Percentiles rank a stretch among this genome's conserved stretches.
These are phyloP conservation scores for Mythimna pallens DNA, from an alignment of 2,888 invertebrate species.

Conservation along the genomic window DNA sequence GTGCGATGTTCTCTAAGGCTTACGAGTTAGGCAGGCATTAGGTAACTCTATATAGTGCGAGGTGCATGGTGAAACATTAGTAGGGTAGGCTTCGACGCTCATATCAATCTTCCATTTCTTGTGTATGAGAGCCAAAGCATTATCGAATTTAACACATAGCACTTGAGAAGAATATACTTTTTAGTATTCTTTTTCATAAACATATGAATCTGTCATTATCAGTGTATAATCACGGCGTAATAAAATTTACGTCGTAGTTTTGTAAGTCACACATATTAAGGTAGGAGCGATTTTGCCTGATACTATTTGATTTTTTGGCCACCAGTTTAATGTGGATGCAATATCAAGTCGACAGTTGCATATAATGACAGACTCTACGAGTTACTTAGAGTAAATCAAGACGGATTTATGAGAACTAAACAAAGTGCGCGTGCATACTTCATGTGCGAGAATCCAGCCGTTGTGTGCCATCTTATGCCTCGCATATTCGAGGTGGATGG, in stretches of 20 bases:
- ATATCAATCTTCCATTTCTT: conserved; percentile 41
- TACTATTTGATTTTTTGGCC: not conserved
- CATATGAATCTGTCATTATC: conserved; percentile 36
- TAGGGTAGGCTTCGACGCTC: conserved; percentile 68
- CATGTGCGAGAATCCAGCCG: conserved; percentile 91
- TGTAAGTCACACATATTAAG: not conserved
- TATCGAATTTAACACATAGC: conserved; percentile 47
- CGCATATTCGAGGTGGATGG: conserved; percentile 99
- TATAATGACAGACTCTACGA: conserved; percentile 12
- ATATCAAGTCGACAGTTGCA: conserved; percentile 8
- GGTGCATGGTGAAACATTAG: conserved; percentile 84
- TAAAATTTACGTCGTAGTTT: not conserved
- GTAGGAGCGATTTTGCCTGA: conserved; percentile 9
- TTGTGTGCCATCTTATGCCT: conserved; percentile 98
- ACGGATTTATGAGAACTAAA: conserved; percentile 56
- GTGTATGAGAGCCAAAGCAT: conserved; percentile 44
- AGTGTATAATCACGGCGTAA: not conserved
- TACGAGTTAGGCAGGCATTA: conserved; percentile 67
- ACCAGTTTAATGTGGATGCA: conserved; percentile 3
- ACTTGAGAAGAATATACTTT: conserved; percentile 30
- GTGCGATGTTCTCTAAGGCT: conserved; percentile 45
- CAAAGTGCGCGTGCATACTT: conserved; percentile 88
- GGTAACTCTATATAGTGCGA: conserved; percentile 76
- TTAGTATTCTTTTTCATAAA: conserved; percentile 11
- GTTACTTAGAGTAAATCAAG: conserved; percentile 41